Percentiles rank a stretch among this genome's conserved stretches.
Evolutionary conservation across 2,888 invertebrate species (phyloP).

Genomic region (Dioctria rufipes): DNA sequence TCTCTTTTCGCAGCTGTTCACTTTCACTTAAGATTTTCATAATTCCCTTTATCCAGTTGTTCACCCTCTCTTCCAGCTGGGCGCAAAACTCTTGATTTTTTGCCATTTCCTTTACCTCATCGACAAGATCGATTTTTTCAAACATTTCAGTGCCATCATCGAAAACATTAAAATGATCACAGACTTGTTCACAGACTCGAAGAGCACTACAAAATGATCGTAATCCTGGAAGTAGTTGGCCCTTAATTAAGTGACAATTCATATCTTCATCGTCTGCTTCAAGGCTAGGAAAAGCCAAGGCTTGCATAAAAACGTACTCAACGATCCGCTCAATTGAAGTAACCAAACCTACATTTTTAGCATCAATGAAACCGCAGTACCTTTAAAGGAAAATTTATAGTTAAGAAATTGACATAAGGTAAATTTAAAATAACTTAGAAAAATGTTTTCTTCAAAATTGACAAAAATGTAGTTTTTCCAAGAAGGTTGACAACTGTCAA

Average conservation of each 20-base stretch:
- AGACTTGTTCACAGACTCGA: conserved; percentile 88
- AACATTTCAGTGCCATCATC: conserved; percentile 80
- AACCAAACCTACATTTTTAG: conserved; percentile 84
- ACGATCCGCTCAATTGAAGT: conserved; percentile 90
- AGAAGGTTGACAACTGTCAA: too few relatives aligned
- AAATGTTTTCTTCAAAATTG: not conserved
- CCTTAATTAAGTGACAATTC: conserved; percentile 85
- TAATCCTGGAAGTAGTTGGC: conserved; percentile 85
- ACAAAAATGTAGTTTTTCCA: not conserved
- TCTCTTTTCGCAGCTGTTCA: conserved; percentile 91
- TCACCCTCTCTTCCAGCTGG: conserved; percentile 81
- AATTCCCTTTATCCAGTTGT: conserved; percentile 84
- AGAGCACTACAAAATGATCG: conserved; percentile 92
- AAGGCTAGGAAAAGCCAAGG: conserved; percentile 83
- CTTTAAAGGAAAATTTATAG: conserved; percentile 65
- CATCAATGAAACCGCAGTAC: conserved; percentile 87
- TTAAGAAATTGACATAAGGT: too few relatives aligned
- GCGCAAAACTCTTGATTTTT: conserved; percentile 78
- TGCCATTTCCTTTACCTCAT: conserved; percentile 80
- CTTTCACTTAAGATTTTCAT: conserved; percentile 91
- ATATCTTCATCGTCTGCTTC: conserved; percentile 88
- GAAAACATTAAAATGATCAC: conserved; percentile 83
- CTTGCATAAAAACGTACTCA: conserved; percentile 92
- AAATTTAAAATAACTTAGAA: too few relatives aligned
- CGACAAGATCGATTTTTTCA: conserved; percentile 75